Evolutionary conservation across 2,797 vertebrate species (phyloP).

Genomic region (Rhincodon typus): DNA sequence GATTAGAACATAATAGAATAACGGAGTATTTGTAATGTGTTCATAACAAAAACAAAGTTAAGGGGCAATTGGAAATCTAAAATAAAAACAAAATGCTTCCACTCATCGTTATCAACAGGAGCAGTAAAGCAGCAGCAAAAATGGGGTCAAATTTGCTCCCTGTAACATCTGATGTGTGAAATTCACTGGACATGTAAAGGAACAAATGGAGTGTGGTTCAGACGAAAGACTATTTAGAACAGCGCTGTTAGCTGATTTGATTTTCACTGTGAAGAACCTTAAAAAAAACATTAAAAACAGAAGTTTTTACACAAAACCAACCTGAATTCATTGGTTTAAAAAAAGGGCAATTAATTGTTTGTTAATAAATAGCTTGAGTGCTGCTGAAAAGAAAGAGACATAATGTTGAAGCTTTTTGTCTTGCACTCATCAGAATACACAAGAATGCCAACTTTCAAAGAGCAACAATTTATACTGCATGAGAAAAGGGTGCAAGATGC

Average conservation of each 20-base stretch:
- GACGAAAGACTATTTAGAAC: not conserved
- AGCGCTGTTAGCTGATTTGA: not conserved
- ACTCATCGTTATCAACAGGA: not conserved
- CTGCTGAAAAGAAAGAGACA: too few species aligned
- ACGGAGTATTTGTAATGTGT: not conserved
- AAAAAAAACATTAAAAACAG: slow-evolving; percentile 25
- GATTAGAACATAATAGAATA: not conserved
- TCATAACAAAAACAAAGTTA: not conserved
- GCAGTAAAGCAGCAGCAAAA: slow-evolving; percentile 16
- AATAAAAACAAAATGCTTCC: not conserved
- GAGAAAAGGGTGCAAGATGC: too few species aligned
- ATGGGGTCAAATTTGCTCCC: not conserved
- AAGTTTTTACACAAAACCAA: slow-evolving; percentile 1
- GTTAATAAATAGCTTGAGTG: too few species aligned
- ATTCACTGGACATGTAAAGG: not conserved
- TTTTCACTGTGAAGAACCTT: slow-evolving; percentile 36
- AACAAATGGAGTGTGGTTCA: not conserved
- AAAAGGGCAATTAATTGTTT: too few species aligned
- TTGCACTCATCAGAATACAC: too few species aligned
- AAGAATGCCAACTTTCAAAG: too few species aligned
- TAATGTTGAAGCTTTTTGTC: too few species aligned
- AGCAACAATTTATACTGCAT: too few species aligned
- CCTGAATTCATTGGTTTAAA: not conserved
- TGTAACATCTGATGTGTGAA: not conserved
- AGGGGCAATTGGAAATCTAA: not conserved